Evolutionary conservation across 2,797 vertebrate species (phyloP), one percentile per base, ranked within the genome.

Genomic region (Hippocampus kuda): DNA sequence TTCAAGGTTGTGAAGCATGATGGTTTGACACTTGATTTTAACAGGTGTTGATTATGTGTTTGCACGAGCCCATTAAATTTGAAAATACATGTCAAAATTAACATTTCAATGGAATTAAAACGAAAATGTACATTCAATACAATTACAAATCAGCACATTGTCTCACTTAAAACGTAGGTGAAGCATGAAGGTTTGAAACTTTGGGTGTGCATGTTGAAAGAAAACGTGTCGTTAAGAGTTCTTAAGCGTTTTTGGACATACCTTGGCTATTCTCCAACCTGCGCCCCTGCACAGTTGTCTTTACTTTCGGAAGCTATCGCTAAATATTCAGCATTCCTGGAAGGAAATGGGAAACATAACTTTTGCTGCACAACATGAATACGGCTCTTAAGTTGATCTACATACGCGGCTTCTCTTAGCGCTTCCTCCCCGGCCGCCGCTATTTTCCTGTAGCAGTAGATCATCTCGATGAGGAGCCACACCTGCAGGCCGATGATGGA

Each of bases 381-480:
- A 38, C 34, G 38, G 20, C 59, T 7, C 12, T 34, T 15, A 6
- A 34, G 18, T 12, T 10, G 13, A 26, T 56, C 34, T 61, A 91
- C 93, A 88, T 82, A 96, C 95, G 94, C 94, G 2, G 94, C 94
- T 81, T 95, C 94, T 68, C 94, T 88, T 0, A 94, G 76, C 0
- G 93, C 92, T n/a, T 94, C 93, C 26, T 96, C 94, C 0, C 94
- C 93, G 0, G 92, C 93, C 0, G 94, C 91, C 0, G 94, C 72
- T 0, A 96, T 94, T 85, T 96, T 97, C 66, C 91, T 89, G 85
- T 96, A 97, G 80, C 95, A 97, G 81, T 97, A 97, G 0, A 97
- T 88, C 95, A 97, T 97, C 90, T 97, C 95, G 0, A 93, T 95
- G 82, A 94, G 91, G 16, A 97, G 91, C 95, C 95, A 97, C 57